Percentiles rank a stretch among this genome's conserved stretches.
These are phyloP conservation scores for Hypomesus transpacificus DNA, from an alignment of 2,113 vertebrate species.

Conservation along the genomic window DNA sequence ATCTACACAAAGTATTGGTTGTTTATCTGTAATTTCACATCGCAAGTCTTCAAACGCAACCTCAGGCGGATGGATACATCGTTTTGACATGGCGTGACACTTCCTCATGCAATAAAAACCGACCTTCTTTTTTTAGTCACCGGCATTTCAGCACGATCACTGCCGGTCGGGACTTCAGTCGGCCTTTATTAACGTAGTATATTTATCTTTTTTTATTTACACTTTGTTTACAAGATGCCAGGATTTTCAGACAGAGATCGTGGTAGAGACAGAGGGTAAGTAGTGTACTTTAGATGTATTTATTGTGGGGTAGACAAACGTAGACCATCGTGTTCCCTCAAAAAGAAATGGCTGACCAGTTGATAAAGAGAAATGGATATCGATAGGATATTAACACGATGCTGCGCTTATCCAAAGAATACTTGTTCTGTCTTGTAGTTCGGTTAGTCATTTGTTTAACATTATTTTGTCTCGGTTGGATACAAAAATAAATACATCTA, in stretches of 20 bases:
- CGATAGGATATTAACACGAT: not conserved
- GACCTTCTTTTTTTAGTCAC: slow-evolving; percentile 34
- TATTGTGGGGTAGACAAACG: not conserved
- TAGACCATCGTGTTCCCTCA: slow-evolving; percentile 3
- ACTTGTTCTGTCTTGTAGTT: too few relatives aligned
- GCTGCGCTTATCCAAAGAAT: not conserved
- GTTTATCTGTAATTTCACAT: too few relatives aligned
- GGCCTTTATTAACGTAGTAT: slow-evolving; percentile 26
- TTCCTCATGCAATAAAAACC: slow-evolving; percentile 62
- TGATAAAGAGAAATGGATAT: not conserved
- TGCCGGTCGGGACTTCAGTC: slow-evolving; percentile 19
- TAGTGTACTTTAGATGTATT: not conserved
- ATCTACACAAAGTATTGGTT: too few relatives aligned
- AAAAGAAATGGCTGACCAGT: slow-evolving; percentile 33
- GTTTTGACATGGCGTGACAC: slow-evolving; percentile 19
- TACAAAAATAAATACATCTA: too few relatives aligned
- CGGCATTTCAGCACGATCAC: slow-evolving; percentile 66
- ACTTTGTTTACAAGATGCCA: slow-evolving; percentile 74
- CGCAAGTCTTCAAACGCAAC: too few relatives aligned
- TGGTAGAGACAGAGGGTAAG: slow-evolving; percentile 87
- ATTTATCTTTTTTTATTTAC: slow-evolving; percentile 49
- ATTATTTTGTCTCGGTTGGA: too few relatives aligned
- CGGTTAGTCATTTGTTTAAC: too few relatives aligned
- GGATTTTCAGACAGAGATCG: slow-evolving; percentile 94
- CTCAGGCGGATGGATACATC: slow-evolving; percentile 60